Evolutionary conservation across 2,113 vertebrate genomes (phyloP), one percentile per base, ranked within the genome.

Genomic region (Brachirus orientalis): DNA sequence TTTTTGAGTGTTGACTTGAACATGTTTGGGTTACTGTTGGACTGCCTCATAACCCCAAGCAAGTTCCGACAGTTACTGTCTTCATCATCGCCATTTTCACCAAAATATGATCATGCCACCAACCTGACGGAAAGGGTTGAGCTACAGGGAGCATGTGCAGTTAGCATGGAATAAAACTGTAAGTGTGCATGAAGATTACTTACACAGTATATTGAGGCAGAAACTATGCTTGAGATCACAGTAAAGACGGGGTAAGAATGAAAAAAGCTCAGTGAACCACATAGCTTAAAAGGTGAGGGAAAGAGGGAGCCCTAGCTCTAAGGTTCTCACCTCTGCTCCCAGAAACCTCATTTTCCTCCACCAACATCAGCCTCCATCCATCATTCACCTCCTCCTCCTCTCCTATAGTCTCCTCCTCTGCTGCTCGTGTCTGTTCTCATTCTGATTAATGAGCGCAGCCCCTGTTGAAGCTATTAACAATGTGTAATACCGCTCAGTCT

Each of bases 381-480:
- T 88, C 78, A 82, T 67, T 77, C 71, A 63, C 47, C 47, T 63
- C 59, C 69, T 58, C 28, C 53, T 75, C 67, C 52, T 84, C 58
- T 35, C 33, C 40, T 3, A 28, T 63, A n/a, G 43, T 71, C 68
- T 77, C 54, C 47, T 63, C 53, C 59, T 59, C 77, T 56, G 51
- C 63, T 83, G 52, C 51, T 37, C 18, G 74, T 77, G 63, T 63
- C 75, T 67, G 53, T 55, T 64, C 76, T 35, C 14, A 8, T 8
- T 35, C 84, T 84, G 87, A 90, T 89, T 86, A 88, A 90, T 89
- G 86, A 84, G 81, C 45, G 38, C 44, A 63, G 58, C 72, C 63
- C 69, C 7, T 50, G 71, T 72, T 82, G 72, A 86, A 81, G 75
- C 80, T 80, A 87, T 87, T 83, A 89, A 80, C 77, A 77, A 64